Evolutionary conservation across 2,888 invertebrate species (phyloP).

Genomic region (Capitulum mitella): DNA sequence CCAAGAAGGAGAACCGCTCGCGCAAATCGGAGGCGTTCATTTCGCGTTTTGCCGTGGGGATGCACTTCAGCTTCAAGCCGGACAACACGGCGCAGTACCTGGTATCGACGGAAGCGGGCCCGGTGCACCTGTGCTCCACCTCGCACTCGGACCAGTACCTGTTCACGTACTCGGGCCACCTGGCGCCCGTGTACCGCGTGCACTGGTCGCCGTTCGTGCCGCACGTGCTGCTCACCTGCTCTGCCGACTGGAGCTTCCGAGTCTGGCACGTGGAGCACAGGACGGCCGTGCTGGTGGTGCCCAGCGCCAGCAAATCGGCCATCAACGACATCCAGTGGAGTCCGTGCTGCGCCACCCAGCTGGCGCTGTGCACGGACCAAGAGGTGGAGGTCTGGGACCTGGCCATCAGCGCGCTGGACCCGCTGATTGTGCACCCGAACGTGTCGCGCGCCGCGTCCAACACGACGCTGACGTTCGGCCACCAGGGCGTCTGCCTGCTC

Average conservation of each 20-base stretch:
- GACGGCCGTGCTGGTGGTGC: not conserved
- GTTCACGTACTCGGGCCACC: not conserved
- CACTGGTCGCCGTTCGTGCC: not conserved
- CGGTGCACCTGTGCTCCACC: not conserved
- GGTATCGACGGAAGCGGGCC: not conserved
- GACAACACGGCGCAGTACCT: not conserved
- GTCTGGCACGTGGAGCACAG: not conserved
- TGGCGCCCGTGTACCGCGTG: not conserved
- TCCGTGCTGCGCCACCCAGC: not conserved
- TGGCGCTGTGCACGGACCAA: conserved; percentile 11
- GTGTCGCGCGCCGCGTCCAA: not conserved
- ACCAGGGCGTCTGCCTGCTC: not conserved
- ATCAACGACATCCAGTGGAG: conserved; percentile 23
- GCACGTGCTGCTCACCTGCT: not conserved
- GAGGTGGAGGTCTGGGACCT: conserved; percentile 20
- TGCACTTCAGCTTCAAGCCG: not conserved
- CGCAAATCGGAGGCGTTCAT: not conserved
- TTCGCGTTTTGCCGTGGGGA: not conserved
- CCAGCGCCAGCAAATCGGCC: not conserved
- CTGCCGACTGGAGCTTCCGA: conserved; percentile 11
- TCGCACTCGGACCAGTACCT: conserved; percentile 6
- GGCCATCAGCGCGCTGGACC: conserved; percentile 5
- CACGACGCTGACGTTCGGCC: conserved; percentile 16
- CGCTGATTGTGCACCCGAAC: not conserved
- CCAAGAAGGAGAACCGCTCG: not conserved